Conservation (phyloP, 2,113 vertebrate species). For the Aplodontia rufa region DNA sequence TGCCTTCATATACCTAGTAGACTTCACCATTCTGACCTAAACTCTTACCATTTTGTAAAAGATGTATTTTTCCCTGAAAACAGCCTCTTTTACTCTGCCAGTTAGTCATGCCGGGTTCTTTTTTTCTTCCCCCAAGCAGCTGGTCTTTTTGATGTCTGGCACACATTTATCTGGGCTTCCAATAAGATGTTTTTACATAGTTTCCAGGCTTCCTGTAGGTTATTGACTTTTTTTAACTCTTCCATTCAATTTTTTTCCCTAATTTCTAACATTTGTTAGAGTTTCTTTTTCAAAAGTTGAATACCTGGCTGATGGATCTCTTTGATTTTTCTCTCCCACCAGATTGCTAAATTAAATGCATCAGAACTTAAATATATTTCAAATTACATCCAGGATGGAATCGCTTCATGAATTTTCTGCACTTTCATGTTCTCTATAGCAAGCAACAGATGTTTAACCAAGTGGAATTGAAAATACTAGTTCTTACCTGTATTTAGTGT, state of each 20-base stretch:
- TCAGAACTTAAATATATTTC: slow-evolving; percentile 79
- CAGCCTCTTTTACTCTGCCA: slow-evolving; percentile 69
- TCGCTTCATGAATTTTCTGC: slow-evolving; percentile 70
- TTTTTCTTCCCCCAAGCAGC: slow-evolving; percentile 71
- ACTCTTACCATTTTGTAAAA: slow-evolving; percentile 61
- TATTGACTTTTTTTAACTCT: slow-evolving; percentile 76
- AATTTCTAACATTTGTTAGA: slow-evolving; percentile 79
- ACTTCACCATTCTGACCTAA: slow-evolving; percentile 4
- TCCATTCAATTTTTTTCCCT: slow-evolving; percentile 70
- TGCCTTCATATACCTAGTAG: slow-evolving; percentile 21
- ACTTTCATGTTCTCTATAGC: slow-evolving; percentile 75
- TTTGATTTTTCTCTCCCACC: slow-evolving; percentile 74
- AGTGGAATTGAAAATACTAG: slow-evolving; percentile 60
- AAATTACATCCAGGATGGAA: slow-evolving; percentile 76
- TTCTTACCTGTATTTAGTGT: slow-evolving; percentile 59
- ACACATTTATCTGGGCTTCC: slow-evolving; percentile 80
- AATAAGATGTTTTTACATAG: slow-evolving; percentile 80
- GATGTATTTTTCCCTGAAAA: slow-evolving; percentile 59
- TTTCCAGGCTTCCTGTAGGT: slow-evolving; percentile 78
- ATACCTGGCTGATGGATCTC: slow-evolving; percentile 76
- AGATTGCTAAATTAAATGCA: slow-evolving; percentile 76
- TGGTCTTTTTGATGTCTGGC: slow-evolving; percentile 80
- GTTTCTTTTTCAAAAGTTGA: slow-evolving; percentile 75
- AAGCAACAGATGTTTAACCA: slow-evolving; percentile 76
- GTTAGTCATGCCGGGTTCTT: slow-evolving; percentile 71